A percentile compares a stretch with the other conserved stretches of the same genome.
phyloP scores from a whole-genome alignment of 2,797 vertebrate genomes.

The Anisognathus igniventris region DNA sequence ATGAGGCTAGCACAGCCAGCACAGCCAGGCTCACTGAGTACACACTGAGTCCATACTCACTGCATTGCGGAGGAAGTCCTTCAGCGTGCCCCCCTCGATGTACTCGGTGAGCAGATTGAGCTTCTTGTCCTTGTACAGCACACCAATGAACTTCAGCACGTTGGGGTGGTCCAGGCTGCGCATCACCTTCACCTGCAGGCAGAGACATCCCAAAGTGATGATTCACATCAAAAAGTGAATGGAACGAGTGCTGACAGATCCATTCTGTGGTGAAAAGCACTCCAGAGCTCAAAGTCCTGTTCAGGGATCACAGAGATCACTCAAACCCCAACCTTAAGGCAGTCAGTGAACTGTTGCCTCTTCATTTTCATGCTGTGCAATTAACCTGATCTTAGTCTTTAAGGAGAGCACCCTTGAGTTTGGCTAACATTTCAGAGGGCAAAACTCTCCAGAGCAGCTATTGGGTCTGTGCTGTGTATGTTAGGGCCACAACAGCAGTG shows the following conservation, averaged over 20 bases:
- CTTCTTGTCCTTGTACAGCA: conserved; percentile 93
- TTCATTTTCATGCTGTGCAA: neutral
- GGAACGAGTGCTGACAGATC: neutral
- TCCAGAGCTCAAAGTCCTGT: neutral
- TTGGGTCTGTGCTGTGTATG: neutral
- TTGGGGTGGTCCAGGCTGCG: conserved; percentile 90
- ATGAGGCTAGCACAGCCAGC: neutral
- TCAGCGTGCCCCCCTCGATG: conserved; percentile 91
- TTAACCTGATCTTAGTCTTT: neutral
- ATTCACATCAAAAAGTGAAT: neutral
- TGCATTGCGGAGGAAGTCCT: conserved; percentile 88
- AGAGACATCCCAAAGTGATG: neutral
- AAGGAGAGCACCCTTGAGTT: neutral
- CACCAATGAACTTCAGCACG: conserved; percentile 91
- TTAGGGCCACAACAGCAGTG: neutral
- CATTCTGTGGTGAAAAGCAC: neutral
- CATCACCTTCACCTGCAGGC: conserved; percentile 92
- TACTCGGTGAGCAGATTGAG: conserved; percentile 91
- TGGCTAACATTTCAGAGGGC: neutral
- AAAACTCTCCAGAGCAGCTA: neutral
- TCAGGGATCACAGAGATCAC: neutral
- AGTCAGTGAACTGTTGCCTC: neutral
- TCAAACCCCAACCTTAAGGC: neutral
- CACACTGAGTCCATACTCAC: conserved; percentile 68
- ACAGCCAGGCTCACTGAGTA: neutral